phyloP scores from a whole-genome alignment of 2,797 vertebrate species.

The Staurois parvus region DNA sequence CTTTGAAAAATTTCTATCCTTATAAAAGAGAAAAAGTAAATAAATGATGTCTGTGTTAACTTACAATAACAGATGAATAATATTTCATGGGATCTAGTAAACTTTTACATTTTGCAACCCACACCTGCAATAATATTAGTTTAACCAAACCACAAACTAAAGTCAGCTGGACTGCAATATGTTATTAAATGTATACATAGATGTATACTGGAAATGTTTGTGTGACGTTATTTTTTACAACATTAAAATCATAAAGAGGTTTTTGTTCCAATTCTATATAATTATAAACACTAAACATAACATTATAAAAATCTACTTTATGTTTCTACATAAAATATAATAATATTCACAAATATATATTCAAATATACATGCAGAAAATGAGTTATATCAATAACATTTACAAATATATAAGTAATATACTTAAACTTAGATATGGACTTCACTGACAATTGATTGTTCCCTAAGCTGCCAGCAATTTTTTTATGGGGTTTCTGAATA shows the following conservation, averaged over 20 bases:
- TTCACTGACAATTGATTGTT: no score
- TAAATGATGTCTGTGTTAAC: constrained; percentile 16
- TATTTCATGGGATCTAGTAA: constrained; percentile 27
- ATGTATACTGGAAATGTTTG: constrained; percentile 7
- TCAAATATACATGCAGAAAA: no score
- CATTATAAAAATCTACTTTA: background rate
- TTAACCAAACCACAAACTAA: background rate
- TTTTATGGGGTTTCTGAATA: no score
- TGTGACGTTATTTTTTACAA: background rate
- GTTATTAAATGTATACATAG: background rate
- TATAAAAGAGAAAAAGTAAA: background rate
- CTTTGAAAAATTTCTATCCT: background rate
- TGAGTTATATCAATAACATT: no score
- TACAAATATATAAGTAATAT: no score
- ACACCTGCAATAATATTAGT: constrained; percentile 33
- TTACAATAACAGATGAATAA: constrained; percentile 8
- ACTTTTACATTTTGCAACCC: background rate
- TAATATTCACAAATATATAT: no score
- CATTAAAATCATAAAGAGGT: background rate
- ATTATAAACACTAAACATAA: no score
- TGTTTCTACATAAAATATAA: background rate
- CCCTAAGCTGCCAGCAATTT: no score
- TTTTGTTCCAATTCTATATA: background rate
- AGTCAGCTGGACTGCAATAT: background rate
- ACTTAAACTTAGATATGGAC: no score